A percentile compares a stretch with the other conserved stretches of the same genome.
These are phyloP conservation scores for Notarius lentiginosus DNA, from an alignment of 2,113 vertebrate genomes.

Conservation along the genomic window DNA sequence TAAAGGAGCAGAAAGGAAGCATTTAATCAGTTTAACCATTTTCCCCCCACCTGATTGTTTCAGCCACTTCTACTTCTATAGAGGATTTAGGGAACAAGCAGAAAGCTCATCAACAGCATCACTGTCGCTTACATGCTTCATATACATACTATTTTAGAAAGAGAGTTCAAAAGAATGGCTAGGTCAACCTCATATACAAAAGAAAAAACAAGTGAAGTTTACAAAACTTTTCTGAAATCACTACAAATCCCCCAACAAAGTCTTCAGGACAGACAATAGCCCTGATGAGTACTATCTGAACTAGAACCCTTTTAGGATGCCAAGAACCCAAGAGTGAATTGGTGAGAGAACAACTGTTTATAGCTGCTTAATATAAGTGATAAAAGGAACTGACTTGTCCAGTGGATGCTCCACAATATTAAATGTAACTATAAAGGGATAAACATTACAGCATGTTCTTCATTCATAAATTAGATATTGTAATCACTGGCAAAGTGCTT, in stretches of 20 bases:
- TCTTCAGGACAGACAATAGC: not conserved
- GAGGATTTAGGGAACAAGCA: constrained; percentile 25
- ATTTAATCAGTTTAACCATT: not conserved
- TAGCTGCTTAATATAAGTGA: not conserved
- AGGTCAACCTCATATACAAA: not conserved
- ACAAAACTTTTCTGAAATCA: not conserved
- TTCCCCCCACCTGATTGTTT: not conserved
- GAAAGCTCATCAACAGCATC: not conserved
- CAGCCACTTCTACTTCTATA: not conserved
- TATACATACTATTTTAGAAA: not conserved
- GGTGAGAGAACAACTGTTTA: not conserved
- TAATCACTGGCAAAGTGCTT: not conserved
- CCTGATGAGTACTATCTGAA: not conserved
- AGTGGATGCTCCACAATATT: not conserved
- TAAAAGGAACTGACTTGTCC: not conserved
- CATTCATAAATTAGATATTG: not conserved
- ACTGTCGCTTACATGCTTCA: not conserved
- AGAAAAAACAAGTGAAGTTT: not conserved
- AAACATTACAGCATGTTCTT: not conserved
- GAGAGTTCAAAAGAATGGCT: not conserved
- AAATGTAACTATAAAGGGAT: not conserved
- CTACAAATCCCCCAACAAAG: not conserved
- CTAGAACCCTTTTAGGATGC: not conserved
- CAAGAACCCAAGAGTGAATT: not conserved
- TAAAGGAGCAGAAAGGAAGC: constrained; percentile 8